phyloP scores from a whole-genome alignment of 1,140 invertebrate species.

The Copidosoma floridanum region DNA sequence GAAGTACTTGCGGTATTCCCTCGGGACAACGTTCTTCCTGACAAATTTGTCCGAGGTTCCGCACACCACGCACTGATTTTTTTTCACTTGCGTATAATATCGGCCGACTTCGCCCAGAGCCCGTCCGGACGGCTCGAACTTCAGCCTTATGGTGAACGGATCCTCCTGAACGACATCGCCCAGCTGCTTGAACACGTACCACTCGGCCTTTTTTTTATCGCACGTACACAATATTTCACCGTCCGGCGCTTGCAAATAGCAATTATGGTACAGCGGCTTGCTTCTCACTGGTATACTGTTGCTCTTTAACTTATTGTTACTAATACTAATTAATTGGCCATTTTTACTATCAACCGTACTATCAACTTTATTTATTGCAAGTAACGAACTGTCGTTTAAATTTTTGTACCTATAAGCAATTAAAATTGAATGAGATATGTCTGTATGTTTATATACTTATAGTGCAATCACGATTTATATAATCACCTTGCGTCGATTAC shows the following conservation, averaged over 20 bases:
- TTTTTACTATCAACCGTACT: slow-evolving; percentile 18
- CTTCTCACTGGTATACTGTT: slow-evolving; percentile 54
- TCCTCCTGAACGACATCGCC: slow-evolving; percentile 64
- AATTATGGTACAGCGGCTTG: slow-evolving; percentile 78
- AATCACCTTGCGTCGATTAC: slow-evolving; percentile 45
- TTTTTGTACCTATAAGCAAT: slow-evolving; percentile 37
- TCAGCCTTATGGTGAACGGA: slow-evolving; percentile 73
- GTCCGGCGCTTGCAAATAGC: slow-evolving; percentile 75
- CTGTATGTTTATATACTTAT: too few relatives aligned
- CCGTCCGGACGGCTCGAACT: slow-evolving; percentile 79
- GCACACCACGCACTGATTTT: slow-evolving; percentile 85
- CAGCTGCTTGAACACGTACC: slow-evolving; percentile 73
- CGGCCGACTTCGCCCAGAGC: slow-evolving; percentile 67
- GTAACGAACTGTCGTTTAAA: slow-evolving; percentile 22
- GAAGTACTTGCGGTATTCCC: slow-evolving; percentile 82
- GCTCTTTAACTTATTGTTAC: slow-evolving; percentile 25
- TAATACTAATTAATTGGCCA: slow-evolving; percentile 27
- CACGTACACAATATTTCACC: slow-evolving; percentile 77
- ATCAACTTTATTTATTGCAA: slow-evolving; percentile 18
- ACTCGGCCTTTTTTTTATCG: slow-evolving; percentile 77
- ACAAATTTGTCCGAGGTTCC: slow-evolving; percentile 70
- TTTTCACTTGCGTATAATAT: slow-evolving; percentile 73
- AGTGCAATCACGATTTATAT: slow-evolving; percentile 1
- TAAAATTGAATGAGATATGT: neutral
- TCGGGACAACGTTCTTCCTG: slow-evolving; percentile 79